Conservation (phyloP, 2,113 vertebrate genomes). For the Bos javanicus region DNA sequence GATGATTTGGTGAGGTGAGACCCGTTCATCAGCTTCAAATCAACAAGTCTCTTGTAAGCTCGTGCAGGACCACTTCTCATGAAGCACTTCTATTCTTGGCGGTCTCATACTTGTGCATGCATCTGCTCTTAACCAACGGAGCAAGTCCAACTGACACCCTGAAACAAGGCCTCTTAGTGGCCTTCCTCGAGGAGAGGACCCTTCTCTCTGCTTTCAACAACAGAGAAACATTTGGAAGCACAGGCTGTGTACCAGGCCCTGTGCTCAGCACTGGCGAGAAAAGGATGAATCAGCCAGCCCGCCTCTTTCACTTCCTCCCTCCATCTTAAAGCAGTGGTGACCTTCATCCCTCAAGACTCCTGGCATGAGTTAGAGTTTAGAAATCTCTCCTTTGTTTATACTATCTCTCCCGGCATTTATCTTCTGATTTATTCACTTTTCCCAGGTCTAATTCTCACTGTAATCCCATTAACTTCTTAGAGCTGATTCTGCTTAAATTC, state of each 20-base stretch:
- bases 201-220: no score
- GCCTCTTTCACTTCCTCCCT: not conserved
- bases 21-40: not conserved
- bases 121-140: not conserved
- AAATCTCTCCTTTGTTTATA: conserved; percentile 15
- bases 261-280: not conserved
- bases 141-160: not conserved
- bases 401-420: not conserved
- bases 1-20: not conserved
- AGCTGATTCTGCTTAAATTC: not conserved
- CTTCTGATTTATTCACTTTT: not conserved
- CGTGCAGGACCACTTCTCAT: not conserved
- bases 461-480: conserved; percentile 7
- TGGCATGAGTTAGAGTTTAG: not conserved
- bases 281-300: not conserved
- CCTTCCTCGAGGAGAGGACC: not conserved
- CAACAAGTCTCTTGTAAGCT: not conserved
- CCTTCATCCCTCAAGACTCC: not conserved
- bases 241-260: not conserved
- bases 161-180: not conserved
- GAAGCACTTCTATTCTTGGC: not conserved
- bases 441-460: not conserved
- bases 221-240: not conserved
- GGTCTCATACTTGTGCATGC: not conserved
- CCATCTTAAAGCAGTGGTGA: not conserved